A percentile compares a stretch with the other conserved stretches of the same genome.
Evolutionary conservation across 1,140 invertebrate genomes (phyloP).

Genomic region (Theocolax elegans): DNA sequence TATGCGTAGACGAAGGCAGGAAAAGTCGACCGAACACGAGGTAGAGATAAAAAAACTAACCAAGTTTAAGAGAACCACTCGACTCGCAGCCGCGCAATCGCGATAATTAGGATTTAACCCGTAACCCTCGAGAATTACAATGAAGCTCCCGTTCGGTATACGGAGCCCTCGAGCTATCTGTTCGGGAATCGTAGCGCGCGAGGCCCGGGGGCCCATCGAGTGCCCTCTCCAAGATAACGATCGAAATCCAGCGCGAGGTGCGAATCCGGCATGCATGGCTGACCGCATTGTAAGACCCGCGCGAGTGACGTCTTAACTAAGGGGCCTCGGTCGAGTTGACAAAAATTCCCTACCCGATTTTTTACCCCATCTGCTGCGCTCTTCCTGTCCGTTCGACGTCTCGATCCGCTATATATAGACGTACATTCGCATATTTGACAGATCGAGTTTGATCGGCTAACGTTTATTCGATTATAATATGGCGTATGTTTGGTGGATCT

Average conservation of each 20-base stretch:
- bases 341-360: not conserved
- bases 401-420: too few relatives aligned
- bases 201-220: slow-evolving; percentile 58
- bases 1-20: too few relatives aligned
- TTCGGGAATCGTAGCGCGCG: not conserved
- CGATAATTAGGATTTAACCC: slow-evolving; percentile 24
- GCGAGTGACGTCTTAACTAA: slow-evolving; percentile 66
- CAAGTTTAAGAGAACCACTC: too few relatives aligned
- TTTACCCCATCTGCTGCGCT: not conserved
- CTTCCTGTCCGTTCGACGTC: too few relatives aligned
- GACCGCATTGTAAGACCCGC: slow-evolving; percentile 59
- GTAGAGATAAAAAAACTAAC: too few relatives aligned
- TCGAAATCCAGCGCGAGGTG: slow-evolving; percentile 58
- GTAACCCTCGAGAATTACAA: not conserved
- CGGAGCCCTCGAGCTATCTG: slow-evolving; percentile 56
- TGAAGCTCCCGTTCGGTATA: slow-evolving; percentile 22
- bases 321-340: not conserved
- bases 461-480: too few relatives aligned
- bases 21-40: too few relatives aligned
- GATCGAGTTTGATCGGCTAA: too few relatives aligned
- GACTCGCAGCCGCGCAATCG: not conserved
- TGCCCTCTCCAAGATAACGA: slow-evolving; percentile 66
- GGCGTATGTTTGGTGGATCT: too few relatives aligned
- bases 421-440: too few relatives aligned
- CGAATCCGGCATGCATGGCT: slow-evolving; percentile 65